Evolutionary conservation across 2,888 invertebrate species (phyloP), one percentile per base, ranked within the genome.

Genomic region (Caenorhabditis macrosperma): DNA sequence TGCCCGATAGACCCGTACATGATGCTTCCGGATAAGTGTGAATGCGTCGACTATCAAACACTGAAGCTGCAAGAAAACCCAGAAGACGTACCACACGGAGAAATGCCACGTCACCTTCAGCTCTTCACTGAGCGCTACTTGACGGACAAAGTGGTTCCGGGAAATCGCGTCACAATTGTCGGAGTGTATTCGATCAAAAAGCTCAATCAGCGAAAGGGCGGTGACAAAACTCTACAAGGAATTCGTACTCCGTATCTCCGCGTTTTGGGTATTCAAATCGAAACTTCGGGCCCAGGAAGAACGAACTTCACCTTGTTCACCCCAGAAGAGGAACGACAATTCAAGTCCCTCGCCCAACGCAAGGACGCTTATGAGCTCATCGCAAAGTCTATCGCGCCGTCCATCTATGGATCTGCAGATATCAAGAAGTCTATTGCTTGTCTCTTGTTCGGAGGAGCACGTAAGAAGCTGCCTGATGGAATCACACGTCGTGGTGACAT

Each of bases 1-100:
- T 99, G 99, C 90, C 97, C 98, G 0, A 91, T 97, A 69, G 99
- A 99, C 92, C 99, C 99, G 1, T 99, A 95, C 91, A 97, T 96
- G 91, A 97, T 99, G 82, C 94, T 98, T 91, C 97, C 98, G 17
- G 98, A 99, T 91, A 97, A 96, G 92, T 98, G 98, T 91, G 93
- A 94, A 85, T 99, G 98, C 91, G 95, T 98, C 26, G 98, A 99
- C 92, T 99, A 96, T 91, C 99, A 99, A 94, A 94, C 95, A 0
- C 91, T 99, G n/a, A 99, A 93, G 83, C 90, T 93, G 17, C 86
- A 86, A 93, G 99, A 99, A 92, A 92, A 95, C 22, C 96, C 97
- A 0, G 98, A 99, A 91, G 94, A 94, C 82, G 94, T 96, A 75
- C 96, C 96, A 0, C 96, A 97, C 90, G 98, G 99, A 54, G 99